Evolutionary conservation across 2,888 invertebrate genomes (phyloP), one percentile per base, ranked within the genome.

Genomic region (Pterostichus niger): DNA sequence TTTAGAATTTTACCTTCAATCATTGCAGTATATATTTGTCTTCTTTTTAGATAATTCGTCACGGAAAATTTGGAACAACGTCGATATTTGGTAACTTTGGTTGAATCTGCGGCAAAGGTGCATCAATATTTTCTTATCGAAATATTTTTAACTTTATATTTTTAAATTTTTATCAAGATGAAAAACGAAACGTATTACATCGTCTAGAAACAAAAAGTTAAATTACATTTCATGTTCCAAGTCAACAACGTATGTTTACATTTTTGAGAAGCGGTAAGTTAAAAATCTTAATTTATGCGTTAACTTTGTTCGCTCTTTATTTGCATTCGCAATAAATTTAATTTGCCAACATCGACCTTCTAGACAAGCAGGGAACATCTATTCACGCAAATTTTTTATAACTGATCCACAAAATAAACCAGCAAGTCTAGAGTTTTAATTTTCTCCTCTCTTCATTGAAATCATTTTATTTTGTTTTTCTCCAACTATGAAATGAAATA

Each of bases 251-350:
- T 59, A 15, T 59, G 31, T 46, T 31, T 31, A 7, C 10, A 7
- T 75, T 75, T 75, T 75, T 24, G 31, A 49, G 31, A 52, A 49
- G 75, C 49, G 52, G 52, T 49, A 24, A 44, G 31, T 33, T 33
- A 75, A 75, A 75, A 49, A 49, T 64, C 40, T 52, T 56, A 73
- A 73, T 73, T 73, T 73, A 73, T 73, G 46, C 17, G 15, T 73
- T 46, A 73, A 35, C 56, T 77, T 54, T 54, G 77, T 77, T 15
- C 76, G 52, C 33, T 24, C 54, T 77, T 77, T 56, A 77, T 77
- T 56, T 77, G 56, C 77, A 77, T 77, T 35, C 40, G 77, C 77
- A 54, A 77, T 56, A 77, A 52, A 77, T 77, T 77, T 77, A 54
- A 76, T 77, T 77, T 44, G 15, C 33, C 64, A 64, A 13, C 31